Percentiles rank a stretch among this genome's conserved stretches.
Evolutionary conservation across 2,113 vertebrate species (phyloP).

Genomic region (Isichthys henryi): DNA sequence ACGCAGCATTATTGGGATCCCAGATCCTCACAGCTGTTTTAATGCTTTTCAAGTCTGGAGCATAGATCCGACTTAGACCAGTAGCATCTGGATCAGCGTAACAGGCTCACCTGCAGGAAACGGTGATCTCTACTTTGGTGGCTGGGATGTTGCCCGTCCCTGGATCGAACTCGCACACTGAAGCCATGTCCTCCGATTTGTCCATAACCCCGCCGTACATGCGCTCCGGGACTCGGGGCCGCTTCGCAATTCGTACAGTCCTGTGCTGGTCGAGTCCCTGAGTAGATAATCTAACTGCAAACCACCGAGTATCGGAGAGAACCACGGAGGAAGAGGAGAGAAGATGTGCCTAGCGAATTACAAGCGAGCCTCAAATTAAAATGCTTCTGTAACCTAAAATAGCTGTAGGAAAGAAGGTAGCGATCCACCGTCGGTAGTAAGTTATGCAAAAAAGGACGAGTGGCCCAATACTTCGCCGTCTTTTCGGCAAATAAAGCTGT

Average conservation of each 20-base stretch:
- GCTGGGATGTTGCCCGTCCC: conserved; percentile 79
- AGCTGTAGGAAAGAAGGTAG: not conserved
- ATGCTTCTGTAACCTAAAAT: not conserved
- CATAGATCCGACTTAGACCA: not conserved
- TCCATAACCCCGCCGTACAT: conserved; percentile 78
- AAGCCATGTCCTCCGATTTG: conserved; percentile 74
- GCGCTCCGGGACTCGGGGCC: conserved; percentile 46
- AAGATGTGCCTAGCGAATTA: not conserved
- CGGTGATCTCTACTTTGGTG: conserved; percentile 90
- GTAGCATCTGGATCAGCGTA: not conserved
- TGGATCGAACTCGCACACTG: conserved; percentile 73
- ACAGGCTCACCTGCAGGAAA: conserved; percentile 79
- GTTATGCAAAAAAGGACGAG: not conserved
- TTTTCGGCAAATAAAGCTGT: conserved; percentile 38
- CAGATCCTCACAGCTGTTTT: not conserved
- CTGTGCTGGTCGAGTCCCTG: conserved; percentile 25
- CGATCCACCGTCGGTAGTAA: not conserved
- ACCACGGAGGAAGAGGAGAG: not conserved
- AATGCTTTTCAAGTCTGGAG: not conserved
- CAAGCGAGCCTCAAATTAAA: not conserved
- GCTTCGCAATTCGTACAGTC: conserved; percentile 45
- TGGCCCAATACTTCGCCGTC: conserved; percentile 27
- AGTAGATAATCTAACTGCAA: conserved; percentile 23
- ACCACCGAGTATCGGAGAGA: not conserved
- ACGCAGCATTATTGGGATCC: not conserved